A percentile compares a stretch with the other conserved stretches of the same genome.
Evolutionary conservation across 2,113 vertebrate genomes (phyloP).

Genomic region (Rhea pennata): DNA sequence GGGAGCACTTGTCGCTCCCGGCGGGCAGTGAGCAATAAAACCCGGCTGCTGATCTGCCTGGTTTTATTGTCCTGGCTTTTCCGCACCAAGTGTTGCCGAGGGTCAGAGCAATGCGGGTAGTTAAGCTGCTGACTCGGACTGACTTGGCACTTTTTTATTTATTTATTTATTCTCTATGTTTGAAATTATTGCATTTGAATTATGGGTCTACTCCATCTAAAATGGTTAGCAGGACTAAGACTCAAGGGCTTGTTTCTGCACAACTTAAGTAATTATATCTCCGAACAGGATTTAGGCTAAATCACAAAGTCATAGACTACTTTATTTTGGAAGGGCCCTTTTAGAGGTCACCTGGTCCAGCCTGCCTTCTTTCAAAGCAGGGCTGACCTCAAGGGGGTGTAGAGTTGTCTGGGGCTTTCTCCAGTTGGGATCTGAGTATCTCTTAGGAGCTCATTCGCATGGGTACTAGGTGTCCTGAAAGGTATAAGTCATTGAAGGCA

Average conservation of each 20-base stretch:
- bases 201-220: accelerated
- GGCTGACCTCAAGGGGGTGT: not conserved
- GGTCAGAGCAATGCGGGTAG: not conserved
- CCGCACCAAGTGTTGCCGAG: not conserved
- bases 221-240: not conserved
- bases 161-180: not conserved
- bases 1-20: accelerated
- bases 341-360: not conserved
- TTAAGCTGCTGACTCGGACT: not conserved
- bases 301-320: not conserved
- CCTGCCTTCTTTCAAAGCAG: not conserved
- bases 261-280: not conserved
- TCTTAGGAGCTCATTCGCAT: accelerated
- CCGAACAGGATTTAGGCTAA: not conserved
- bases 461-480: not conserved
- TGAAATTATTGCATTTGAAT: too few species aligned
- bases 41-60: not conserved
- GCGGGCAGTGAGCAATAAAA: not conserved
- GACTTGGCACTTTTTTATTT: accelerated
- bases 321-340: not conserved
- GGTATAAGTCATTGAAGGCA: not conserved
- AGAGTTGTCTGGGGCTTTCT: not conserved
- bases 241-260: not conserved
- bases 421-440: not conserved
- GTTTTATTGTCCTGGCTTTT: not conserved